Base-by-base conservation (phyloP, 2,797 vertebrate genomes). In the Sparidentex hasta region DNA sequence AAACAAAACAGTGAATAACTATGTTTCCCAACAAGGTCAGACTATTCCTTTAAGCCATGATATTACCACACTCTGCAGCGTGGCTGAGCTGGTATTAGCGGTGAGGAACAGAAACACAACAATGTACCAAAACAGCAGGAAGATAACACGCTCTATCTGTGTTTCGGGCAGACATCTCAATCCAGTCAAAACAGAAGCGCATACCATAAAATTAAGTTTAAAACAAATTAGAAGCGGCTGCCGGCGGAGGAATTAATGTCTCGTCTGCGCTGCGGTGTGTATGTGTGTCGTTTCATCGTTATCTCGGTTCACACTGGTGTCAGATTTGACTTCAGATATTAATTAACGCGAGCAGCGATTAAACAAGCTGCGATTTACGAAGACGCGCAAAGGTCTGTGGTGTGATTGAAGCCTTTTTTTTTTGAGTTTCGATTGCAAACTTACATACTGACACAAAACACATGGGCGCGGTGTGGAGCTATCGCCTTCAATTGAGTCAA, bases 121-220 rank as follows among this genome's bases (percentile, higher is more conserved):
- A 33, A 33, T 33, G 33, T 33, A 33, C 33, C 33, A 8, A 33
- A 33, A 33, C 33, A 33, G 63, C 8, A 64, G 55, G 0, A 2
- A 52, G 46, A 52, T 47, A 63, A 29, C 14, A 33, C 25, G 44
- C 25, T 46, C 13, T 33, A 50, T 66, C 27, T 43, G 67, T 54
- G 29, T 44, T 67, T 55, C 50, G 41, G 11, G 5, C 23, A n/a
- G 54, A 76, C 52, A 46, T 64, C 48, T 75, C 21, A 57, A 27
- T 64, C 69, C n/a, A 68, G 71, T 78, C 52, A 55, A 65, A 80
- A 80, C 68, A 62, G 65, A 74, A 29, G 61, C 65, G 59, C 41
- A 70, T 43, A 41, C 54, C 71, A 65, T 78, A 14, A 80, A 80
- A 80, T 81, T 11, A 66, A 48, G 18, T 56, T 64, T 66, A 55